Evolutionary conservation across 2,888 invertebrate genomes (phyloP).

Genomic region (Ornithoptera alexandrae): DNA sequence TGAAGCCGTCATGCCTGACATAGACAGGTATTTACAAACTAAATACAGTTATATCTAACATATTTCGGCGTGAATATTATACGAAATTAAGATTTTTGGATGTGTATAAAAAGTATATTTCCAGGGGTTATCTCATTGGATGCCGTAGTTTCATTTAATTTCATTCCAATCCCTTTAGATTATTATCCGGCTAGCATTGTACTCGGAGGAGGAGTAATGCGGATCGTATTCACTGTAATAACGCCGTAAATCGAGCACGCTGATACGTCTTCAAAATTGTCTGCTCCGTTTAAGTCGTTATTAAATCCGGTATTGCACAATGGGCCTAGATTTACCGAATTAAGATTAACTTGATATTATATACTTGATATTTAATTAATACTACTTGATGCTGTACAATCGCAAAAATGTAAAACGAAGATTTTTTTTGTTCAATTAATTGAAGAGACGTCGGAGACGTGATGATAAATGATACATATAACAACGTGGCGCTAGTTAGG

Average conservation of each 20-base stretch:
- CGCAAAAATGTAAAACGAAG: neutral
- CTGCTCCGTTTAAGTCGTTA: conserved; percentile 29
- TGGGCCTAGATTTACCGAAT: conserved; percentile 13
- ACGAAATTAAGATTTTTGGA: too few relatives aligned
- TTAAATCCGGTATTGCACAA: conserved; percentile 27
- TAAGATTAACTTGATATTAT: conserved; percentile 22
- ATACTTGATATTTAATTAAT: conserved; percentile 13
- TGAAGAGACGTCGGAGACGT: too few relatives aligned
- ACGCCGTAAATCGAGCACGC: conserved; percentile 38
- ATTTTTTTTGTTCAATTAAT: too few relatives aligned
- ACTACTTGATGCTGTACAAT: neutral
- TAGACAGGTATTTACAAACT: conserved; percentile 10
- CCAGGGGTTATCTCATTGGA: neutral
- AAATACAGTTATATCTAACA: neutral
- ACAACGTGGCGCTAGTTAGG: too few relatives aligned
- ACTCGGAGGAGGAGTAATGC: conserved; percentile 42
- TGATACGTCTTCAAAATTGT: conserved; percentile 38
- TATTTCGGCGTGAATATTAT: neutral
- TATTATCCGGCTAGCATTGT: conserved; percentile 48
- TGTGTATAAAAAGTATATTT: too few relatives aligned
- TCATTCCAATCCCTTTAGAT: conserved; percentile 46
- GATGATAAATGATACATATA: too few relatives aligned
- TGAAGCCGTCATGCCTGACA: conserved; percentile 4
- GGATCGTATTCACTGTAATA: conserved; percentile 46
- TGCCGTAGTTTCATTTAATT: conserved; percentile 46